Conservation (phyloP, 1,140 invertebrate species). For the Drosophila murphyi region DNA sequence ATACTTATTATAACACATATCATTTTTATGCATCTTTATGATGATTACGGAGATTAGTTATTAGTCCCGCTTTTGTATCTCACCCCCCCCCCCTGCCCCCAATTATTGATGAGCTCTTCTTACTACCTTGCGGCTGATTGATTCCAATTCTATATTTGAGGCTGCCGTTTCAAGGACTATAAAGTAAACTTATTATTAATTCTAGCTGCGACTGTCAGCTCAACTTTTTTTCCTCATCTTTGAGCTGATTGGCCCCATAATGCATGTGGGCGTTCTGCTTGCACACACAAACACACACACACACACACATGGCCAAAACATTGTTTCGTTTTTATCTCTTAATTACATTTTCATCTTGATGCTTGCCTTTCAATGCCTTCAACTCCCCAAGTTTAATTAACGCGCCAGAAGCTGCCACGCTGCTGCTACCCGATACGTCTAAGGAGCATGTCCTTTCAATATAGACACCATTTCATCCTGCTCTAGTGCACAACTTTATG, state of each 20-base stretch:
- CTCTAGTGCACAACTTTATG: slow-evolving; percentile 33
- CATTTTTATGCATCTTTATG: slow-evolving; percentile 57
- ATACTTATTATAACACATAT: slow-evolving; percentile 47
- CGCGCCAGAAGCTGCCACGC: slow-evolving; percentile 43
- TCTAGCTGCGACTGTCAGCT: slow-evolving; percentile 22
- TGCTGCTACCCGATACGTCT: slow-evolving; percentile 18
- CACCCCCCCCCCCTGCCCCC: not conserved
- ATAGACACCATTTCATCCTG: not conserved
- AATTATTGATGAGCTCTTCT: slow-evolving; percentile 14
- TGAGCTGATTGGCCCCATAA: slow-evolving; percentile 18
- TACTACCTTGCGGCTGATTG: slow-evolving; percentile 27
- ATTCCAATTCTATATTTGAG: not conserved
- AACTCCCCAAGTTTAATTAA: slow-evolving; percentile 75
- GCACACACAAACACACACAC: not conserved
- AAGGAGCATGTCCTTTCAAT: slow-evolving; percentile 20
- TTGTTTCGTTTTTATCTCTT: slow-evolving; percentile 77
- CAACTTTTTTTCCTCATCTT: slow-evolving; percentile 16
- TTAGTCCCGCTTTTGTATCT: slow-evolving; percentile 61
- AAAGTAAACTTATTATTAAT: slow-evolving; percentile 35
- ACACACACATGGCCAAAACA: slow-evolving; percentile 16
- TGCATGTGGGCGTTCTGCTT: slow-evolving; percentile 38
- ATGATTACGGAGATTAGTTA: slow-evolving; percentile 74
- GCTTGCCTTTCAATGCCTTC: slow-evolving; percentile 55
- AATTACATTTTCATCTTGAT: slow-evolving; percentile 74
- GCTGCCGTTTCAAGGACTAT: slow-evolving; percentile 10